phyloP scores from a whole-genome alignment of 2,888 invertebrate species.

The Endotricha flammealis region DNA sequence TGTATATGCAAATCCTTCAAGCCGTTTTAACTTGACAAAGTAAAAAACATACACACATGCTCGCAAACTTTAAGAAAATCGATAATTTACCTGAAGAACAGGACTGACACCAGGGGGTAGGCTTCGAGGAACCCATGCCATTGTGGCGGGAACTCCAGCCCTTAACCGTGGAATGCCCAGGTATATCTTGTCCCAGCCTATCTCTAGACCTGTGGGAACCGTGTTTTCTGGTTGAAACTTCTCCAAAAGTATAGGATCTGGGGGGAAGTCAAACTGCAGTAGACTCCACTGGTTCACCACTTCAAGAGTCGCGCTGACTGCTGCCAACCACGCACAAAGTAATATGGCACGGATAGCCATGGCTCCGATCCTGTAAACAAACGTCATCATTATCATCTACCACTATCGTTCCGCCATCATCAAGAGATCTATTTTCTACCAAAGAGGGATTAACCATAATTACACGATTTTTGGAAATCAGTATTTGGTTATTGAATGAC shows the following conservation, averaged over 20 bases:
- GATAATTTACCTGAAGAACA: slow-evolving; percentile 74
- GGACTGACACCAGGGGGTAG: slow-evolving; percentile 83
- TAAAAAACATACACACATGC: too few species aligned
- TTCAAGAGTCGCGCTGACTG: slow-evolving; percentile 72
- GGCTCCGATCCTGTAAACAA: slow-evolving; percentile 15
- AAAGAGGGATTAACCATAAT: too few species aligned
- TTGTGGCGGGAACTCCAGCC: slow-evolving; percentile 86
- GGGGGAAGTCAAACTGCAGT: slow-evolving; percentile 82
- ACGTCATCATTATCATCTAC: too few species aligned
- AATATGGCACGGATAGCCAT: slow-evolving; percentile 44
- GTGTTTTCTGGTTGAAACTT: slow-evolving; percentile 85
- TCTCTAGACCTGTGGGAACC: slow-evolving; percentile 86
- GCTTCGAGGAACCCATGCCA: slow-evolving; percentile 83
- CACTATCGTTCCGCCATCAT: too few species aligned
- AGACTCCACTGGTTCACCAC: slow-evolving; percentile 84
- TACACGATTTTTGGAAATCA: too few species aligned
- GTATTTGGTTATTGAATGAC: too few species aligned
- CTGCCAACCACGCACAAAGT: slow-evolving; percentile 46
- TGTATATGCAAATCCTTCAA: too few species aligned
- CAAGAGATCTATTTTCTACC: too few species aligned
- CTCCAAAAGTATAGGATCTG: slow-evolving; percentile 75
- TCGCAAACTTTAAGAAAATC: too few species aligned
- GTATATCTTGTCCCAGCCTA: slow-evolving; percentile 84
- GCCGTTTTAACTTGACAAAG: too few species aligned
- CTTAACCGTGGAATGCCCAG: slow-evolving; percentile 86